Evolutionary conservation across 2,797 vertebrate genomes (phyloP).

Genomic region (Falco peregrinus): DNA sequence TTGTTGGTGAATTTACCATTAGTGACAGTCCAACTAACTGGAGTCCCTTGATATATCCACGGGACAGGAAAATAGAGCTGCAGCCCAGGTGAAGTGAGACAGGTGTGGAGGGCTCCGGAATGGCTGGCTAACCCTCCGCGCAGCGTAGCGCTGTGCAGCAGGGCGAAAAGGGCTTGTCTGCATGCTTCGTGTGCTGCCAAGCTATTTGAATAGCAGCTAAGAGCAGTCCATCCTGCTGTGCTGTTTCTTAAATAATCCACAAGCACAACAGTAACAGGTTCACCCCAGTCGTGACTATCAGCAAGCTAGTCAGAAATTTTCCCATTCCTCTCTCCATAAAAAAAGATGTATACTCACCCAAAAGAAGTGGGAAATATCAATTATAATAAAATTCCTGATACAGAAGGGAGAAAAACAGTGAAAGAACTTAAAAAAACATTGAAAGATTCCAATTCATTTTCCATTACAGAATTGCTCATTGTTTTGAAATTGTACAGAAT

Average conservation of each 20-base stretch:
- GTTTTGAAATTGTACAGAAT: neutral
- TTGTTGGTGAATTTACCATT: no score
- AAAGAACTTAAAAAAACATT: neutral
- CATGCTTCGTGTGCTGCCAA: neutral
- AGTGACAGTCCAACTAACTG: neutral
- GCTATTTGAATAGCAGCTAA: rapidly evolving
- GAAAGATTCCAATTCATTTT: neutral
- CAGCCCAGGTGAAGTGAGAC: neutral
- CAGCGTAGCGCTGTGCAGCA: neutral
- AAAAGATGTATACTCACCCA: neutral
- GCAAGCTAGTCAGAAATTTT: neutral
- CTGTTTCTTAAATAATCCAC: neutral
- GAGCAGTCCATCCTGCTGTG: neutral
- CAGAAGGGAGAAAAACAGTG: neutral
- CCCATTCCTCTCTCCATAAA: rapidly evolving
- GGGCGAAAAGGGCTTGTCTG: neutral
- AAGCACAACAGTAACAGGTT: neutral
- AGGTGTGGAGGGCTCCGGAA: neutral
- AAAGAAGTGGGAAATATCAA: neutral
- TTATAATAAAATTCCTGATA: neutral
- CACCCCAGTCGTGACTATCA: rapidly evolving
- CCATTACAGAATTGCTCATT: neutral
- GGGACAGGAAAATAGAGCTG: neutral
- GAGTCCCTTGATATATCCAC: no score
- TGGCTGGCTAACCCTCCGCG: rapidly evolving